Base-by-base conservation (phyloP, 2,113 vertebrate species). In the Muscicapa adusta region DNA sequence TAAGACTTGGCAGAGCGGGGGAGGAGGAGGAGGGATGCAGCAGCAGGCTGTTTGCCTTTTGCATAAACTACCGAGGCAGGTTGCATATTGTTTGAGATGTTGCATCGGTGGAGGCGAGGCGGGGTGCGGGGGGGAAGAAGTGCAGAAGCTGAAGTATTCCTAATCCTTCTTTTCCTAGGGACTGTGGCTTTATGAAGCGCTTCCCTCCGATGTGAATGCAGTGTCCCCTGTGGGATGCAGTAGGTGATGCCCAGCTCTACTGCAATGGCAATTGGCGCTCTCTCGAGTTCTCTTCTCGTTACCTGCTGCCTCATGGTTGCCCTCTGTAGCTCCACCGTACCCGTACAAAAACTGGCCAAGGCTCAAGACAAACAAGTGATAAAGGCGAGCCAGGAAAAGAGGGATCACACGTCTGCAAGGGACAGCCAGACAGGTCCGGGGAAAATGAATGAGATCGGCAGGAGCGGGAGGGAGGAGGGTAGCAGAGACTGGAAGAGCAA, bases 201-300 rank as follows among this genome's bases (percentile, higher is more conserved):
- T 96, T 95, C 96, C 95, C 96, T 98, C 98, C 96, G 97, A 98
- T 98, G 98, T 99, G 98, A 99, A 97, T 97, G 98, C 98, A 98
- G 98, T 97, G 97, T 98, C 98, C 96, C 97, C 98, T 98, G 98
- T 97, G 95, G 98, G 98, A 98, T 99, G 98, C 96, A 98, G 98
- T 98, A 98, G 98, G 98, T 98, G 98, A 98, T 98, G 99, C 98
- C 98, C 97, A 98, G 97, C 97, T 98, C 97, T 95, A 97, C 98
- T 98, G 98, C 98, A 98, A 99, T 99, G 99, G 99, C 99, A 98
- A 98, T 98, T 97, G 98, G 98, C 96, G 97, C 98, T 94, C 94
- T 98, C 85, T 98, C 98, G 88, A 98, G 98, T 96, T 98, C 98
- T 95, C 97, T 99, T 68, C 98, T 99, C 84, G 97, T 99, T 97